phyloP scores from a whole-genome alignment of 1,140 invertebrate genomes.

The Lepidurus arcticus region DNA sequence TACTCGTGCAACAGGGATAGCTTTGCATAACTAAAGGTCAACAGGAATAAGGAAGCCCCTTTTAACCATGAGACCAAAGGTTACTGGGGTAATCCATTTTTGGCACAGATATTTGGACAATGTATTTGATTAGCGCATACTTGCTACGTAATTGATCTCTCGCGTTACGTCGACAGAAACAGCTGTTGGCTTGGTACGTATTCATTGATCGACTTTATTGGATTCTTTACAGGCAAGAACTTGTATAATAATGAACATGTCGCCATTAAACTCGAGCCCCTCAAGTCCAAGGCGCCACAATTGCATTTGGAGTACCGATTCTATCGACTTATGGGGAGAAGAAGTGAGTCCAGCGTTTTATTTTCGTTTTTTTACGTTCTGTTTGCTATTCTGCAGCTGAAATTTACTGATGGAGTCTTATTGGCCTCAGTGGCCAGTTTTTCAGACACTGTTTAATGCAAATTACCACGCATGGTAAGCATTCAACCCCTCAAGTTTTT shows the following conservation, averaged over 20 bases:
- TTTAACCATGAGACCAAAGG: background rate
- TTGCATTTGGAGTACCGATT: conserved; percentile 99
- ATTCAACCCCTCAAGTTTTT: too few relatives aligned
- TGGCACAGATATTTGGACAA: background rate
- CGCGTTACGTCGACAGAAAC: background rate
- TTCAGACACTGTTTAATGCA: too few relatives aligned
- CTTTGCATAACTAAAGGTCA: background rate
- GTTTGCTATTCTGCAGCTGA: background rate
- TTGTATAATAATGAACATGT: conserved; percentile 99
- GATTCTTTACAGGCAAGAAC: conserved; percentile 85
- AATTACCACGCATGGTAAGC: too few relatives aligned
- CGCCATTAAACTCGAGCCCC: conserved; percentile 99
- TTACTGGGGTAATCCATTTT: background rate
- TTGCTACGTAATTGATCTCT: background rate
- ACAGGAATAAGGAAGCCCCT: background rate
- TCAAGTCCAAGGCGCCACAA: conserved; percentile 99
- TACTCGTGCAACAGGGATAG: background rate
- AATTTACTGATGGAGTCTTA: background rate
- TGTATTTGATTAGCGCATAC: background rate
- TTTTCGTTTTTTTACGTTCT: background rate
- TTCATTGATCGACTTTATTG: conserved; percentile 39
- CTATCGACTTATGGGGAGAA: conserved; percentile 96
- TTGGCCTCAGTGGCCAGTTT: background rate
- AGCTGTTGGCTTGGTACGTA: too few relatives aligned
- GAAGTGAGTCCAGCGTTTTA: conserved; percentile 29